Evolutionary conservation across 2,113 vertebrate genomes (phyloP).

Genomic region (Octodon degus): DNA sequence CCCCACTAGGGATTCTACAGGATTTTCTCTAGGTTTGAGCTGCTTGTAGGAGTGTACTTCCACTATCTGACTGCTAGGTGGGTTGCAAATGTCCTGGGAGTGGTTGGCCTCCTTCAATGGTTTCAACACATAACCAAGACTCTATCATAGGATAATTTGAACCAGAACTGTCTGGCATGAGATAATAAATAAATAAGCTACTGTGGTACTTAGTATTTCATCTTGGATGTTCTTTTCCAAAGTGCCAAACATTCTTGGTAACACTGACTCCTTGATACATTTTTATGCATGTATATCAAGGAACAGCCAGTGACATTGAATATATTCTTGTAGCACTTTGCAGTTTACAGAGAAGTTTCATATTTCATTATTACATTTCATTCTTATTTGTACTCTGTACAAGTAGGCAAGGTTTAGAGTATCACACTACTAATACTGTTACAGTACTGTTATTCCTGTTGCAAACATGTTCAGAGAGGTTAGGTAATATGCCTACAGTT

Average conservation of each 20-base stretch:
- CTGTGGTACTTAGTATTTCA: slow-evolving; percentile 39
- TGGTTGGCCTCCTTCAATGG: neutral
- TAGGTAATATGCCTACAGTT: neutral
- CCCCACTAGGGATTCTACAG: neutral
- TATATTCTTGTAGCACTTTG: slow-evolving; percentile 7
- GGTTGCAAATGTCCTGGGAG: slow-evolving; percentile 21
- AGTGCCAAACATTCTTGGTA: slow-evolving; percentile 35
- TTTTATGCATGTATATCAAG: neutral
- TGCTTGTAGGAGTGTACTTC: slow-evolving; percentile 51
- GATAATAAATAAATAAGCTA: slow-evolving; percentile 57
- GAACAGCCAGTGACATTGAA: neutral
- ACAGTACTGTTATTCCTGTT: slow-evolving; percentile 4
- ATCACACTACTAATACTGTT: neutral
- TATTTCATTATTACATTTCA: slow-evolving; percentile 38
- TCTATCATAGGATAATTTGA: neutral
- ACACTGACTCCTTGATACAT: neutral
- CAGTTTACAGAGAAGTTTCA: slow-evolving; percentile 36
- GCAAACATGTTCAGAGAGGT: slow-evolving; percentile 11
- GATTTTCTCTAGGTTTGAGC: neutral
- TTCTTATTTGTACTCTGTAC: neutral
- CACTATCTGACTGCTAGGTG: slow-evolving; percentile 19
- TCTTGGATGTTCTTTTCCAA: slow-evolving; percentile 32
- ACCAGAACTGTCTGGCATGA: slow-evolving; percentile 24
- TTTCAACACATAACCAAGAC: slow-evolving; percentile 16
- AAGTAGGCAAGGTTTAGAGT: neutral